Evolutionary conservation across 37 sponge, comb jelly and placozoan species (phyloP).

Genomic region (Agelas oroides): DNA sequence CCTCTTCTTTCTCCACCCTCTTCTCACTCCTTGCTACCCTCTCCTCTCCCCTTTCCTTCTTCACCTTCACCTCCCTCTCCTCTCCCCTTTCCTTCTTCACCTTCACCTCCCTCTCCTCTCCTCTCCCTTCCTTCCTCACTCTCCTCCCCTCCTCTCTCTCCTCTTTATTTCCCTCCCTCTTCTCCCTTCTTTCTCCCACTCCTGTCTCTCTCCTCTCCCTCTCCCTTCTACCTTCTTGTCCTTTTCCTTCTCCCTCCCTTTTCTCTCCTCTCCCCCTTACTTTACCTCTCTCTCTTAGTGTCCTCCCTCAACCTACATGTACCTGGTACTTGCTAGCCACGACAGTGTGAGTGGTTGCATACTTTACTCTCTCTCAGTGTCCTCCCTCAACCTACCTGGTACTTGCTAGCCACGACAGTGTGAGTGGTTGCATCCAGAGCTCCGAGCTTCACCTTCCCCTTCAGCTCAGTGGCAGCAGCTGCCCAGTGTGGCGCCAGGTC

Average conservation of each 20-base stretch:
- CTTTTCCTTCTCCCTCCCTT: no score
- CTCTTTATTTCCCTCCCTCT: no score
- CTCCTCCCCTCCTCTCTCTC: no score
- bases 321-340: neutral
- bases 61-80: no score
- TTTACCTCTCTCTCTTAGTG: no score
- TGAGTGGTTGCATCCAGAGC: slow-evolving; percentile 91
- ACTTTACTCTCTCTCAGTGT: neutral
- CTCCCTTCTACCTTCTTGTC: neutral
- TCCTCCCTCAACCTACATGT: slow-evolving; percentile 6
- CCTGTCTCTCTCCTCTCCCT: no score
- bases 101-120: no score
- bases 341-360: no score
- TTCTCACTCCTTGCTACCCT: no score
- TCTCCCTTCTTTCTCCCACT: neutral
- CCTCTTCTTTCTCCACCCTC: neutral
- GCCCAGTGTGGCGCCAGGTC: slow-evolving; percentile 95
- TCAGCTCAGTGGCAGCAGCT: slow-evolving; percentile 86
- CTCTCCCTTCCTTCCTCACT: no score
- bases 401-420: slow-evolving; percentile 52
- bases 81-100: no score
- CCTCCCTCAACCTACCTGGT: slow-evolving; percentile 29
- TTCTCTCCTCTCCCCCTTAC: neutral
- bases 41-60: neutral
- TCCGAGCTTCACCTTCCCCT: slow-evolving; percentile 90